A percentile compares a stretch with the other conserved stretches of the same genome.
phyloP scores from a whole-genome alignment of 2,113 vertebrate genomes.

The Chitala chitala region DNA sequence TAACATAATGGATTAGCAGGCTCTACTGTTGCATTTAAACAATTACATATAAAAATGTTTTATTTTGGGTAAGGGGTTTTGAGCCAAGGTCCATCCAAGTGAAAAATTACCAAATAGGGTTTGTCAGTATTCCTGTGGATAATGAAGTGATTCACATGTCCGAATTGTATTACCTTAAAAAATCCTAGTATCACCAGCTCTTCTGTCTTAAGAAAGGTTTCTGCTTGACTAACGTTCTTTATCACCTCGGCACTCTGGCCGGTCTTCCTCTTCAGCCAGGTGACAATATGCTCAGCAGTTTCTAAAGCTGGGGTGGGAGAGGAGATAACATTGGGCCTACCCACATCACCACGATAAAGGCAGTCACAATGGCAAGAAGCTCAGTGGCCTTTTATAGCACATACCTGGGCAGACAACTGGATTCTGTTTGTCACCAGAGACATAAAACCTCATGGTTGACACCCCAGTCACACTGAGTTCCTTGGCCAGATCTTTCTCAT shows the following conservation, averaged over 20 bases:
- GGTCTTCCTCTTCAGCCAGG: conserved; percentile 78
- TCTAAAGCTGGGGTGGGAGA: conserved; percentile 64
- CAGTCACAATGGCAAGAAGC: background rate
- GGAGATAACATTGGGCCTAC: background rate
- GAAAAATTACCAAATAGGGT: too few species aligned
- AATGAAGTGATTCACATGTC: background rate
- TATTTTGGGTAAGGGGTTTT: too few species aligned
- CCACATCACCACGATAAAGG: background rate
- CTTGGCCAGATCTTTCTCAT: conserved; percentile 69
- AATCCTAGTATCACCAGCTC: conserved; percentile 77
- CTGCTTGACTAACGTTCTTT: conserved; percentile 57
- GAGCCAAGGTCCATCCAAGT: too few species aligned
- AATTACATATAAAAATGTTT: too few species aligned
- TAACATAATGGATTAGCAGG: background rate
- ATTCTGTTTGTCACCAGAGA: conserved; percentile 69
- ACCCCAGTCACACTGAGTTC: conserved; percentile 62
- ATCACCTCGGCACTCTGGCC: conserved; percentile 69
- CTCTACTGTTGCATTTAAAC: too few species aligned
- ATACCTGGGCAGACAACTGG: conserved; percentile 77
- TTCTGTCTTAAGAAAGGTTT: conserved; percentile 54
- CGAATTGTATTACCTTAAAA: conserved; percentile 74
- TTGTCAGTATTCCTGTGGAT: background rate
- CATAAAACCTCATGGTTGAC: conserved; percentile 71
- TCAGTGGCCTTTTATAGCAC: background rate
- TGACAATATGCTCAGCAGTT: conserved; percentile 71